Conservation (phyloP, 37 sponge, comb jelly and placozoan genomes). For the Halichondria panicea region DNA sequence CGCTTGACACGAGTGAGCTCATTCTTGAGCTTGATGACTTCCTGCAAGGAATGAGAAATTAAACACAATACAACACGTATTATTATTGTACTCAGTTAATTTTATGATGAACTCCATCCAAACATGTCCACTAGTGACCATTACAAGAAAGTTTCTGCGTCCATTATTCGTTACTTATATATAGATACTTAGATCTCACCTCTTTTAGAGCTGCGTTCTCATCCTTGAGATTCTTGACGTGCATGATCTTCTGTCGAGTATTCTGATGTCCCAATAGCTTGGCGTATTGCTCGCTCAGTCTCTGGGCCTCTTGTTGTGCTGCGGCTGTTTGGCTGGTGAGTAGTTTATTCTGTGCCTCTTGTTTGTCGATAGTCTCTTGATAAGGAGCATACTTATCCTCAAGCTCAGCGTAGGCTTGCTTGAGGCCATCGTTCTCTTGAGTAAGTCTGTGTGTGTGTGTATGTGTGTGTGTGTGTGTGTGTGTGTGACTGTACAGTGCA, state of each 20-base stretch:
- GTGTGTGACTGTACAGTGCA: too few species aligned
- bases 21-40: conserved; percentile 30
- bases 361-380: conserved; percentile 60
- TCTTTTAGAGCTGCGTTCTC: conserved; percentile 57
- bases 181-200: too few species aligned
- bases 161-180: too few species aligned
- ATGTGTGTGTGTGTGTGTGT: too few species aligned
- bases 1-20: conserved; percentile 24
- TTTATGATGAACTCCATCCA: too few species aligned
- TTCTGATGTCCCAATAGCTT: conserved; percentile 81
- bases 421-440: conserved; percentile 37
- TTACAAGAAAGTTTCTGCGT: too few species aligned
- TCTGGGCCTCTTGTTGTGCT: conserved; percentile 65
- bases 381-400: conserved; percentile 55
- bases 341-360: conserved; percentile 40
- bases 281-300: conserved; percentile 47
- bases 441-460: too few species aligned
- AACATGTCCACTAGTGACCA: too few species aligned
- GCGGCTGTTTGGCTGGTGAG: conserved; percentile 57
- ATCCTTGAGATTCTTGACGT: conserved; percentile 74
- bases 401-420: conserved; percentile 29
- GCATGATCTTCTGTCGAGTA: conserved; percentile 71
- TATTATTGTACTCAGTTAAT: too few species aligned
- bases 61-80: too few species aligned
- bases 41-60: conserved; percentile 34